Conservation (phyloP, 2,113 vertebrate species). For the Rhabdornis inornatus region DNA sequence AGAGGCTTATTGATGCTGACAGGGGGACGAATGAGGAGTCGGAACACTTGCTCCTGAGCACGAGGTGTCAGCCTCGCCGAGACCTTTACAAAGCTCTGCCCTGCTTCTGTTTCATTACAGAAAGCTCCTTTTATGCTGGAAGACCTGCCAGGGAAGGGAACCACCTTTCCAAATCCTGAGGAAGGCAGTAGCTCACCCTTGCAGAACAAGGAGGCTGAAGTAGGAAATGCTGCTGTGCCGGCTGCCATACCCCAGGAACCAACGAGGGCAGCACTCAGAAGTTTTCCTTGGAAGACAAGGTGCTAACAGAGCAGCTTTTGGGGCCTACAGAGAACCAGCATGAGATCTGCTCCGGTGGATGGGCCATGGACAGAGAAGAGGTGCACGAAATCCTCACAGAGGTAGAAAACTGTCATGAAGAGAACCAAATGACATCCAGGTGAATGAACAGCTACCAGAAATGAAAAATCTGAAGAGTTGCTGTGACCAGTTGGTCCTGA, state of each 20-base stretch:
- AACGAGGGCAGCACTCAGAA: fast-evolving
- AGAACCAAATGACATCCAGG: neutral
- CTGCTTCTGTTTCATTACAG: neutral
- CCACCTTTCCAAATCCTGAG: neutral
- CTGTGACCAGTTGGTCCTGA: neutral
- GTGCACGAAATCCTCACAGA: neutral
- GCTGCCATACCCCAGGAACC: neutral
- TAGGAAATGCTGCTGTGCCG: neutral
- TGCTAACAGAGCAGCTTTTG: neutral
- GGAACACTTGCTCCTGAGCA: slow-evolving; percentile 13
- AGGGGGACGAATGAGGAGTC: slow-evolving; percentile 30
- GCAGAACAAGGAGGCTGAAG: neutral
- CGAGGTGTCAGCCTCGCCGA: neutral
- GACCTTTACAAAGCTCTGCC: slow-evolving; percentile 28
- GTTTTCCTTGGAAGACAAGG: neutral
- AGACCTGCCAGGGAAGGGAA: neutral
- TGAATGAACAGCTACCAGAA: neutral
- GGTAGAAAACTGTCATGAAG: neutral
- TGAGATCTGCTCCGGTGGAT: fast-evolving
- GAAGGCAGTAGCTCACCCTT: neutral
- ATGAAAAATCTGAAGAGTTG: neutral
- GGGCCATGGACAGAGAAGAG: fast-evolving
- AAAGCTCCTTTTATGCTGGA: neutral
- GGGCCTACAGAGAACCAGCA: neutral
- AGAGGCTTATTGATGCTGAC: slow-evolving; percentile 46